Conservation (phyloP, 2,888 invertebrate genomes). For the Pristionchus maxplancki region DNA sequence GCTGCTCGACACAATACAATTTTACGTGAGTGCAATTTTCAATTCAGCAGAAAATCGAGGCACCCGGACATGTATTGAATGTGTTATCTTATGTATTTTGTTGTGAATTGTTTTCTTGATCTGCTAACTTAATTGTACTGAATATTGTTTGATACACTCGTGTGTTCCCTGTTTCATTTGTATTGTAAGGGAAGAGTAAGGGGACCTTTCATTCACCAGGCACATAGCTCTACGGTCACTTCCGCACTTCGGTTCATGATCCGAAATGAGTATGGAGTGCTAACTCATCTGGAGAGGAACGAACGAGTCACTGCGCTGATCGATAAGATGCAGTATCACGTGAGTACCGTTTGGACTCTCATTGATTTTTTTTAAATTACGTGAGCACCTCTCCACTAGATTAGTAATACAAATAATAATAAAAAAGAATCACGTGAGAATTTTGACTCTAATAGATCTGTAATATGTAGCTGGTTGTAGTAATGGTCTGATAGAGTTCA, state of each 20-base stretch:
- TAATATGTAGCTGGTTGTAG: background rate
- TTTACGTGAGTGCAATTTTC: conserved; percentile 70
- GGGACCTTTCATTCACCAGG: conserved; percentile 32
- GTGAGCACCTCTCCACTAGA: no score
- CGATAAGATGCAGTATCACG: conserved; percentile 71
- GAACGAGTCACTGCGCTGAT: conserved; percentile 63
- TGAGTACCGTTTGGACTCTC: no score
- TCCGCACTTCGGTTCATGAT: conserved; percentile 60
- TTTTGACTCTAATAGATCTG: background rate
- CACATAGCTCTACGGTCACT: background rate
- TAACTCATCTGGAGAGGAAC: conserved; percentile 59
- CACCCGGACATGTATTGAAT: background rate
- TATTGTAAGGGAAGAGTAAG: background rate
- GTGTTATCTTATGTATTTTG: background rate
- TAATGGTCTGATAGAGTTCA: no score
- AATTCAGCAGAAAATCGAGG: background rate
- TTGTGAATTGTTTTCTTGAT: background rate
- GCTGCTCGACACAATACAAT: conserved; percentile 77
- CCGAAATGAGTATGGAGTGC: conserved; percentile 67
- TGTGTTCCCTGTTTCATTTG: no score
- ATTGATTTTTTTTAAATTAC: no score
- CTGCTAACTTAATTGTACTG: background rate
- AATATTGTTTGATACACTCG: background rate
- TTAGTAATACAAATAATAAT: no score
- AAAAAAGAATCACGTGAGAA: no score